A percentile compares a stretch with the other conserved stretches of the same genome.
Evolutionary conservation across 92 coral and sea anemone genomes (phyloP).

Genomic region (Porites divaricata): DNA sequence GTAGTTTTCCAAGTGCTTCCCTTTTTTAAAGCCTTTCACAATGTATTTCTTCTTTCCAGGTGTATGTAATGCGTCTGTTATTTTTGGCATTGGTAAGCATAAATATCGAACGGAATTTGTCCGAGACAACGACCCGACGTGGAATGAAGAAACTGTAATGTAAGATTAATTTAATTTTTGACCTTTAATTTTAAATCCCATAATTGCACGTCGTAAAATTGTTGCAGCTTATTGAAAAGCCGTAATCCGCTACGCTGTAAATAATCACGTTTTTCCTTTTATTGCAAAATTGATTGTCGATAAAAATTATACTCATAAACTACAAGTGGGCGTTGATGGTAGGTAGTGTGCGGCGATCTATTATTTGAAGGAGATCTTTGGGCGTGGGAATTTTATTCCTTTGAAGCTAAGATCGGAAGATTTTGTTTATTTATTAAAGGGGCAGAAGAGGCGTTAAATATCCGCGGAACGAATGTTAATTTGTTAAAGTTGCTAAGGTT

Average conservation of each 20-base stretch:
- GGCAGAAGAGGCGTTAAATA: too few relatives aligned
- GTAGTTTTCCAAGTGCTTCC: too few relatives aligned
- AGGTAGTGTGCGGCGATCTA: too few relatives aligned
- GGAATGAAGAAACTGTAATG: constrained; percentile 98
- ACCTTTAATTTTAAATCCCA: too few relatives aligned
- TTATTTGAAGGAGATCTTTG: too few relatives aligned
- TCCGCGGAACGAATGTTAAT: too few relatives aligned
- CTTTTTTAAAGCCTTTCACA: background rate
- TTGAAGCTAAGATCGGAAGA: background rate
- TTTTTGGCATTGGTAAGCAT: constrained; percentile 96
- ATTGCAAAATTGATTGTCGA: background rate
- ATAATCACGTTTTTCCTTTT: background rate
- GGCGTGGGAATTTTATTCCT: too few relatives aligned
- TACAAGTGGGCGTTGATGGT: too few relatives aligned
- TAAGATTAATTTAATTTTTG: constrained; percentile 46
- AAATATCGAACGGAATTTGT: constrained; percentile 89
- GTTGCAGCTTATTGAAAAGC: too few relatives aligned
- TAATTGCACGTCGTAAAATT: too few relatives aligned
- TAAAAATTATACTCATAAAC: background rate
- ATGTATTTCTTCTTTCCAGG: constrained; percentile 48
- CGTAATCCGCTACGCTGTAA: too few relatives aligned
- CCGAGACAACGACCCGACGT: constrained; percentile 87
- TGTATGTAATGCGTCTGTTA: constrained; percentile 84
- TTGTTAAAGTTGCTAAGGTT: too few relatives aligned
- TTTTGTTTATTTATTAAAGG: background rate